phyloP scores from a whole-genome alignment of 2,797 vertebrate species.

The Sebastiscus albofasciatus region DNA sequence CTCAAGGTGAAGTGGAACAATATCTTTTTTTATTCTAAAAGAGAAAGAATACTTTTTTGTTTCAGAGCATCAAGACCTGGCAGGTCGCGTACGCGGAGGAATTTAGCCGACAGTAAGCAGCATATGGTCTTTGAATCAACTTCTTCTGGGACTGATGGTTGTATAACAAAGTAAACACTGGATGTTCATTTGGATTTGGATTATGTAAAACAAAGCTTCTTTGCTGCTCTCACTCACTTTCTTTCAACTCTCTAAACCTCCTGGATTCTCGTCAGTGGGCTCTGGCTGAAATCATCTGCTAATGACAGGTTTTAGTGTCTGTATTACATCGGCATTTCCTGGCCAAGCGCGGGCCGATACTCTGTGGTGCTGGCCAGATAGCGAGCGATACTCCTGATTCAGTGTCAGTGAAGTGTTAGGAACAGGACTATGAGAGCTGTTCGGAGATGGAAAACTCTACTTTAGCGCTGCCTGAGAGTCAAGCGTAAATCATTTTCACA shows the following conservation, averaged over 20 bases:
- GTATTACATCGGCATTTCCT: constrained; percentile 39
- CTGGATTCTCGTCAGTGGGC: not conserved
- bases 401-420: constrained; percentile 36
- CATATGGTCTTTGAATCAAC: constrained; percentile 28
- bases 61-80: not conserved
- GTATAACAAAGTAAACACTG: constrained; percentile 27
- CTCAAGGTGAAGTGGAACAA: not conserved
- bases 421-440: constrained; percentile 29
- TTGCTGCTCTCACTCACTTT: constrained; percentile 7
- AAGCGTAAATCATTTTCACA: constrained; percentile 75
- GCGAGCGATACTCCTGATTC: constrained; percentile 18
- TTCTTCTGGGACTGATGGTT: constrained; percentile 9
- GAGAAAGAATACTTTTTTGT: not conserved
- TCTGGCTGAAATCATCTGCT: constrained; percentile 38
- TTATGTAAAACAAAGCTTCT: constrained; percentile 14
- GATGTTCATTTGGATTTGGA: constrained; percentile 30
- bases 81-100: not conserved
- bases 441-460: constrained; percentile 42
- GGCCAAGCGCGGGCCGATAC: not conserved
- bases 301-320: constrained; percentile 28
- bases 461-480: constrained; percentile 11
- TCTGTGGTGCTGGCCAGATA: constrained; percentile 18
- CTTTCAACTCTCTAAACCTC: constrained; percentile 1
- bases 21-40: not conserved
- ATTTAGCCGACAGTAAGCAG: not conserved